Evolutionary conservation across 2,113 vertebrate genomes (phyloP), one percentile per base, ranked within the genome.

Genomic region (Myodes glareolus): DNA sequence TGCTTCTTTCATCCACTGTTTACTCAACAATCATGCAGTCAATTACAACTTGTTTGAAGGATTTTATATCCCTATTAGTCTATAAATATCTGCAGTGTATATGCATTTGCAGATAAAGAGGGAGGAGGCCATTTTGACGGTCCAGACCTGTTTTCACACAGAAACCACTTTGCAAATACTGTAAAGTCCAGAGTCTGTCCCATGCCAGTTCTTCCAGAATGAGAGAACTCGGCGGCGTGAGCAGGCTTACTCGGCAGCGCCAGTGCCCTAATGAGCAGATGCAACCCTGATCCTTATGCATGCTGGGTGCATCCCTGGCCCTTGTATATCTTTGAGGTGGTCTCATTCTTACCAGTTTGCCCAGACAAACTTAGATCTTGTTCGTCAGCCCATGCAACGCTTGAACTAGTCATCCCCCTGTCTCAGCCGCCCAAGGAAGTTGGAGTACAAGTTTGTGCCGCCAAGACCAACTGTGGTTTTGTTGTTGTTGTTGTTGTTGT

Each of bases 1-100:
- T 39, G 67, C 47, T 19, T 89, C 76, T 96, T 87, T 90, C 86
- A 92, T 63, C 95, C 7, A 8, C 85, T 97, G 96, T 97, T 97
- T 95, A 91, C 63, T 70, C 61, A 72, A 2, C 81, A 92, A 94
- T 87, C 82, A 88, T 55, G 86, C 84, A 78, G 96, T 68, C 90
- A 86, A 68, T 95, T 84, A 95, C 45, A 67, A 47, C 52, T 31
- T 77, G 72, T 87, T 88, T 47, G n/a, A 58, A 61, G 80, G 87
- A 72, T 87, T 97, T 92, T 63, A 25, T 85, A 52, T 50, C 39
- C 52, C 72, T 33, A 3, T 14, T 23, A 65, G 50, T 68, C 94
- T 96, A 65, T 73, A 92, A 94, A 89, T 92, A 95, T 55, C 72
- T 61, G 7, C 70, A n/a, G 75, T 21, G 23, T 68, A 25, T 23